Base-by-base conservation (phyloP, 2,888 invertebrate genomes). In the Drosophila infuscata region DNA sequence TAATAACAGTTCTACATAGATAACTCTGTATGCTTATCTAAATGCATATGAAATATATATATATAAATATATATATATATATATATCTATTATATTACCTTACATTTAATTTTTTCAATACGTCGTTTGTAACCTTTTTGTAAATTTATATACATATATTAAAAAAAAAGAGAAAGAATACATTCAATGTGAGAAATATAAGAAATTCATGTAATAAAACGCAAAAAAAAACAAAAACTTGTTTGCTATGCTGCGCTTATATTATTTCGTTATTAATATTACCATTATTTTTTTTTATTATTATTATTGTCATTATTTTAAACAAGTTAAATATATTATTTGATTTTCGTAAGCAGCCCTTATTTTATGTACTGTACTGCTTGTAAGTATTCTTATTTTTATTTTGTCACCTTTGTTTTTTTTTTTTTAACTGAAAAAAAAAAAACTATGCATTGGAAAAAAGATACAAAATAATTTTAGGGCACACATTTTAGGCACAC, bases 181-280 rank as follows among this genome's bases (percentile, higher is more conserved):
- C 78, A 79, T 76, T 87, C 74, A 87, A 89, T 85, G 90, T 89
- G 88, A 85, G 79, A 89, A 78, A 80, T 84, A 87, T 76, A 79
- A 73, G 87, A 83, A 83, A 70, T 81, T 80, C 60, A 76, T 88
- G 90, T 86, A 88, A 90, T 86, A 90, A 89, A 89, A 88, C 89
- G 87, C 81, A 89, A 89, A 87, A 83, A 73, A 61, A 59, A 25
- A 15, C 33, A 81, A 66, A 62, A 74, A 25, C 48, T 74, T 80
- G 88, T 89, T 82, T 85, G 70, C 84, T 73, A 69, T 66, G 63
- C 62, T 70, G 83, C 81, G 81, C 72, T 79, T 38, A 62, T 52
- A 58, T 59, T 51, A 65, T 48, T 61, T 62, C 8, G 29, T 56
- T 64, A n/a, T 59, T 59, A 29, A 46, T 56, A 38, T 41, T 46